Evolutionary conservation across 2,113 vertebrate species (phyloP).

Genomic region (Chamaetylas fuelleborni): DNA sequence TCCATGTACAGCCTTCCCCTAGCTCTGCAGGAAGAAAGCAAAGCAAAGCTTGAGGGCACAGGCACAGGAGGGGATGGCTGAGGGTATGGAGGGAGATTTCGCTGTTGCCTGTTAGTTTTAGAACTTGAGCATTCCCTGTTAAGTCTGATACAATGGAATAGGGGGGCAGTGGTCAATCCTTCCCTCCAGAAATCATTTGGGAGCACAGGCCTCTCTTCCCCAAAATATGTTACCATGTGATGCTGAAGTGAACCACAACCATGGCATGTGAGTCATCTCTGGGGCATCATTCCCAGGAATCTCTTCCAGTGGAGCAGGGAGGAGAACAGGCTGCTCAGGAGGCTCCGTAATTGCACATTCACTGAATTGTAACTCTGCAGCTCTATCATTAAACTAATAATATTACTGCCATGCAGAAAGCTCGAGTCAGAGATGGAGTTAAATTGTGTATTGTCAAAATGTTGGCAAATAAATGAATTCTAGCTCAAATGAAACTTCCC

Average conservation of each 20-base stretch:
- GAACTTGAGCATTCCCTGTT: neutral
- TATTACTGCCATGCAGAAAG: neutral
- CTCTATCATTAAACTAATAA: constrained; percentile 16
- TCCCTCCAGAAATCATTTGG: neutral
- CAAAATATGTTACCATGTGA: neutral
- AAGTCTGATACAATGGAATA: neutral
- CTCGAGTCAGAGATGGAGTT: neutral
- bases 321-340: neutral
- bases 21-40: neutral
- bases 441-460: constrained; percentile 12
- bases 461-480: constrained; percentile 21
- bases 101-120: neutral
- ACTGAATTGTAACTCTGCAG: neutral
- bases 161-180: neutral
- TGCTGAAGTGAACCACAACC: neutral
- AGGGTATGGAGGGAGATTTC: neutral
- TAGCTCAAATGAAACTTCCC: constrained; percentile 20
- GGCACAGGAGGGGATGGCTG: neutral
- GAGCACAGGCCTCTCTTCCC: neutral
- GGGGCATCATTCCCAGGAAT: neutral
- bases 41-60: neutral
- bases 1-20: no score
- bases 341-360: constrained; percentile 1
- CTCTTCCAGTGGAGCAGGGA: neutral
- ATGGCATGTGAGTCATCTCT: neutral